These are phyloP conservation scores for Hydractinia echinata DNA, from an alignment of 30 jellyfish, hydroid and myxozoan genomes.

Conservation along the genomic window DNA sequence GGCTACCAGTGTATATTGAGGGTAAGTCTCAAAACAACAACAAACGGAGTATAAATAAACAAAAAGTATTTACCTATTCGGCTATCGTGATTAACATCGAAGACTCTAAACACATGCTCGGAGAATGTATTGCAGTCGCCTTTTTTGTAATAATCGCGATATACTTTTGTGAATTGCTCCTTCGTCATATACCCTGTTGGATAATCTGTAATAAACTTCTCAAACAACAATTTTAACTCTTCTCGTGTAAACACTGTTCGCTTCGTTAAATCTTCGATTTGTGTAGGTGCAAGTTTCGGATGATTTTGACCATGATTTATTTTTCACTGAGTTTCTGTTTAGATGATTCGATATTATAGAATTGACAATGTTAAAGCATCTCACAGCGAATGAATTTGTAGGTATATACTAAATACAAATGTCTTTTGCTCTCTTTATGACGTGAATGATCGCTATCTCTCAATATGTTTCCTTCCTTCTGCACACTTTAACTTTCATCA, in stretches of 20 bases:
- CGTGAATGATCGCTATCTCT: too few relatives aligned
- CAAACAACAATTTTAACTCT: conserved; percentile 67
- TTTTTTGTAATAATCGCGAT: conserved; percentile 53
- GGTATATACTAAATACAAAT: too few relatives aligned
- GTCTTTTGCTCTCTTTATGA: too few relatives aligned
- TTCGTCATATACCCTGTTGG: conserved; percentile 68
- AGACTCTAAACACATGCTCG: conserved; percentile 77
- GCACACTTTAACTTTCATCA: too few relatives aligned
- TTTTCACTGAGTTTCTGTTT: too few relatives aligned
- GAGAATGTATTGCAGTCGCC: conserved; percentile 74
- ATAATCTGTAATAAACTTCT: conserved; percentile 59
- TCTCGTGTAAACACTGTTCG: conserved; percentile 50
- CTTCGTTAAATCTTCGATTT: conserved; percentile 48
- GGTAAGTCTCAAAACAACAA: too few relatives aligned
- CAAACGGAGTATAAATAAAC: neutral
- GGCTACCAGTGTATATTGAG: too few relatives aligned
- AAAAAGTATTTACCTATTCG: conserved; percentile 52
- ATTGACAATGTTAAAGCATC: too few relatives aligned
- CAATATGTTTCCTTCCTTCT: too few relatives aligned
- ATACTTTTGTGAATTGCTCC: conserved; percentile 48
- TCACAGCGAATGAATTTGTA: too few relatives aligned
- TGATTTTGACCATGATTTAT: conserved; percentile 42
- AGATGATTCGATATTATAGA: too few relatives aligned
- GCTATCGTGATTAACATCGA: conserved; percentile 71
- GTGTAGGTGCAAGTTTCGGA: conserved; percentile 64